Evolutionary conservation across 2,888 invertebrate genomes (phyloP), one percentile per base, ranked within the genome.

Genomic region (Bembecia ichneumoniformis): DNA sequence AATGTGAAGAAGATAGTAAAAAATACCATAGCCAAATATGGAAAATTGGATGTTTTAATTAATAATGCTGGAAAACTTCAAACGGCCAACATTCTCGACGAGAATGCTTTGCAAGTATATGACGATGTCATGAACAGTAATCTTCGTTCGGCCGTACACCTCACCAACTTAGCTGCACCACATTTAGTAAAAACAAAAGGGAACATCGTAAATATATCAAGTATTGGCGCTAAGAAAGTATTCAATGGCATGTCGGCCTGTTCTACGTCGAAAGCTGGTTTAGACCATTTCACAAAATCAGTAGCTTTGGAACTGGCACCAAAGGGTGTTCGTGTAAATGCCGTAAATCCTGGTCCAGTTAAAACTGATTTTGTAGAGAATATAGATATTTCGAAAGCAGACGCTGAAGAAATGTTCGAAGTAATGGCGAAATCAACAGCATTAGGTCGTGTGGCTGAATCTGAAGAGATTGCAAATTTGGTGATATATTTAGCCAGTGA

Each of bases 211-310:
- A 69, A 70, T 36, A 64, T 70, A 52, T 66, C 68, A 0, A 69
- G 70, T 49, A 45, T 66, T n/a, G 60, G 59, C 3, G 53, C 56
- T 11, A 4, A 53, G 3, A 46, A 47, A 5, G 47, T 51, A 14
- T 11, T 53, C 9, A 10, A 16, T 3, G 11, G 20, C 13, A 3
- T 47, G 35, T 62, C 58, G 44, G 47, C 66, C 4, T 94, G 94
- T 66, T 81, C 82, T 52, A 90, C 93, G 88, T 91, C 91, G 35
- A 94, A 94, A 75, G 81, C 91, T 17, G 92, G 92, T 5, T 62
- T 93, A 13, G 93, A 94, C 73, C 93, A 93, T 62, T 88, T 94
- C 55, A 93, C 93, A 1, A 79, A 89, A 58, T 91, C 91, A 63
- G 72, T 89, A n/a, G 93, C 93, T n/a, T 70, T 94, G 48, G 93